Evolutionary conservation across 2,113 vertebrate genomes (phyloP).

Genomic region (Erythrolamprus reginae): DNA sequence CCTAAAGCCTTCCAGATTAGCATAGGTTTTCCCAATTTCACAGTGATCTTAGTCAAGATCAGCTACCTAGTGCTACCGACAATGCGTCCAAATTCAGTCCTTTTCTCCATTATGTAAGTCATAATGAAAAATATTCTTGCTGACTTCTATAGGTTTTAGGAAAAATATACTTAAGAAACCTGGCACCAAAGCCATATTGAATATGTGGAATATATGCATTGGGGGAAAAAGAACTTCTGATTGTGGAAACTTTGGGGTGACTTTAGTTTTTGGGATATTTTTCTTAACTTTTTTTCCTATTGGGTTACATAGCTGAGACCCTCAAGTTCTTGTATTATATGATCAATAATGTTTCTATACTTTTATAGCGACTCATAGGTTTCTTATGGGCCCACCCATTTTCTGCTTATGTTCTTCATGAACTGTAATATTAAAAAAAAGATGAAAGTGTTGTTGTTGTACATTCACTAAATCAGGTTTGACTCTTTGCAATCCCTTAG

Average conservation of each 20-base stretch:
- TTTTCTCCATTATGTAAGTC: neutral
- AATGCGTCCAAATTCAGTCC: neutral
- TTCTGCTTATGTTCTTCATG: neutral
- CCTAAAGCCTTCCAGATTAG: neutral
- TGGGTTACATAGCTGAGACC: neutral
- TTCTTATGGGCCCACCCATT: neutral
- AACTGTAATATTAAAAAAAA: neutral
- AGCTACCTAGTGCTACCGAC: neutral
- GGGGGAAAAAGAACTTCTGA: neutral
- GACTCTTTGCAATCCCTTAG: neutral
- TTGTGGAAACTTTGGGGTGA: neutral
- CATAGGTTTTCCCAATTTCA: neutral
- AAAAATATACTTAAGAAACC: neutral
- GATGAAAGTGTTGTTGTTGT: neutral
- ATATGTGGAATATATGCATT: neutral
- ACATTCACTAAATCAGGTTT: neutral
- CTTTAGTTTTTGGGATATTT: neutral
- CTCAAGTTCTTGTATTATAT: neutral
- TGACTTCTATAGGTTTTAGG: neutral
- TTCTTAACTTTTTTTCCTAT: neutral
- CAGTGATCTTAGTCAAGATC: neutral
- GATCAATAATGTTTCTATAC: neutral
- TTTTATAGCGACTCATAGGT: neutral
- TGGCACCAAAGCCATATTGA: neutral
- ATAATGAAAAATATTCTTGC: neutral